phyloP scores from a whole-genome alignment of 2,888 invertebrate species.

The Polydrusus pterygomalis region DNA sequence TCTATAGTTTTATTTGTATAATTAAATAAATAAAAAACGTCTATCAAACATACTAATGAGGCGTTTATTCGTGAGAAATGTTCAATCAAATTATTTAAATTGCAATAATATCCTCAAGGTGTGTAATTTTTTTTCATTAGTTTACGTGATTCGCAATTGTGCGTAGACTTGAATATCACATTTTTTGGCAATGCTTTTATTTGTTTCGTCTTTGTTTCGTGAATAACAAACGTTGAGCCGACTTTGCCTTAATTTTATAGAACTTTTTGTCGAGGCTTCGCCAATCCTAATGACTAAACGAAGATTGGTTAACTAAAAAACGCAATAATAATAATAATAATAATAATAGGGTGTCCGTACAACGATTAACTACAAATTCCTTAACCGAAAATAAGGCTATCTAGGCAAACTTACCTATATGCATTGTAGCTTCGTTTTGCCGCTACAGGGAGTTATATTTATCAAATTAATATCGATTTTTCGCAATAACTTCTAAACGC shows the following conservation, averaged over 20 bases:
- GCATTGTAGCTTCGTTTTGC: too few relatives aligned
- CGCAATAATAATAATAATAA: too few relatives aligned
- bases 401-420: too few relatives aligned
- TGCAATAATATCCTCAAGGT: neutral
- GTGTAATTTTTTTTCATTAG: constrained; percentile 2
- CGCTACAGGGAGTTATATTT: too few relatives aligned
- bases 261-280: neutral
- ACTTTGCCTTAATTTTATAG: constrained; percentile 16
- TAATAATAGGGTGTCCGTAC: too few relatives aligned
- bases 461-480: too few relatives aligned
- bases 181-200: constrained; percentile 7
- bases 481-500: too few relatives aligned
- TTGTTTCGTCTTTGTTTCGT: neutral
- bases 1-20: too few relatives aligned
- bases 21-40: too few relatives aligned
- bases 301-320: too few relatives aligned
- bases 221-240: constrained; percentile 1
- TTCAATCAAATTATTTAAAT: neutral
- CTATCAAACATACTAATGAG: neutral
- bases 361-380: too few relatives aligned
- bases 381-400: too few relatives aligned
- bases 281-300: neutral
- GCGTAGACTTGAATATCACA: neutral
- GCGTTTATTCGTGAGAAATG: neutral
- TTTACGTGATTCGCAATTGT: neutral